Percentiles rank a stretch among this genome's conserved stretches.
These are phyloP conservation scores for Anas platyrhynchos DNA, from an alignment of 2,113 vertebrate species.

Conservation along the genomic window DNA sequence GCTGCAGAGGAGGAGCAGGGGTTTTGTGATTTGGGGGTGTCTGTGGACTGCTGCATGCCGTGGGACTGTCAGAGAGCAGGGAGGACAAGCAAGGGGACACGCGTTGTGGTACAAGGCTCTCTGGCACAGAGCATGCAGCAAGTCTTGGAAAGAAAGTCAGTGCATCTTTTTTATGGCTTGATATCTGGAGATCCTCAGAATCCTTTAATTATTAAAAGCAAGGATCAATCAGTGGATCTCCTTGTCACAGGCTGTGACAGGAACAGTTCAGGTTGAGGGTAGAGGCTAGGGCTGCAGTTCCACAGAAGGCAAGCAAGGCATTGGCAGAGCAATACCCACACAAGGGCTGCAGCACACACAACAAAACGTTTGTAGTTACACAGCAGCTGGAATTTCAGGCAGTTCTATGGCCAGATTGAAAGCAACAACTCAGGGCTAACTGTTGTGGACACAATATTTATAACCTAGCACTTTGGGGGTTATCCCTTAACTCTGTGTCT, in stretches of 20 bases:
- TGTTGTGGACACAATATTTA: neutral
- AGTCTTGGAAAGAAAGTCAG: neutral
- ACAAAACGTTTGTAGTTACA: neutral
- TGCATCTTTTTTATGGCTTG: neutral
- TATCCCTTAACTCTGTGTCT: neutral
- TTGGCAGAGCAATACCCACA: neutral
- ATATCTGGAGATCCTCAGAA: neutral
- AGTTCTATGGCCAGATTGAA: neutral
- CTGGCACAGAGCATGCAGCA: neutral
- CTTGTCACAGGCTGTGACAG: neutral
- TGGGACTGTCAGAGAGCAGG: neutral
- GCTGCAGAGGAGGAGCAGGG: neutral
- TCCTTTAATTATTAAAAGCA: neutral
- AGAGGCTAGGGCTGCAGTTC: neutral
- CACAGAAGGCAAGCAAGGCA: rapidly evolving
- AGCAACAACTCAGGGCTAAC: neutral
- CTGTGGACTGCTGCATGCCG: neutral
- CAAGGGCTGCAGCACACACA: neutral
- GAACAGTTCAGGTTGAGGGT: neutral
- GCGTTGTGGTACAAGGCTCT: neutral
- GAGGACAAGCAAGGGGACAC: neutral
- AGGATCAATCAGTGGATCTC: neutral
- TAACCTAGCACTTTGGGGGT: neutral
- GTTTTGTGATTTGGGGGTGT: neutral
- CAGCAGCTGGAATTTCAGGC: neutral